A percentile compares a stretch with the other conserved stretches of the same genome.
These are phyloP conservation scores for Rostratula benghalensis DNA, from an alignment of 2,113 vertebrate genomes.

Conservation along the genomic window DNA sequence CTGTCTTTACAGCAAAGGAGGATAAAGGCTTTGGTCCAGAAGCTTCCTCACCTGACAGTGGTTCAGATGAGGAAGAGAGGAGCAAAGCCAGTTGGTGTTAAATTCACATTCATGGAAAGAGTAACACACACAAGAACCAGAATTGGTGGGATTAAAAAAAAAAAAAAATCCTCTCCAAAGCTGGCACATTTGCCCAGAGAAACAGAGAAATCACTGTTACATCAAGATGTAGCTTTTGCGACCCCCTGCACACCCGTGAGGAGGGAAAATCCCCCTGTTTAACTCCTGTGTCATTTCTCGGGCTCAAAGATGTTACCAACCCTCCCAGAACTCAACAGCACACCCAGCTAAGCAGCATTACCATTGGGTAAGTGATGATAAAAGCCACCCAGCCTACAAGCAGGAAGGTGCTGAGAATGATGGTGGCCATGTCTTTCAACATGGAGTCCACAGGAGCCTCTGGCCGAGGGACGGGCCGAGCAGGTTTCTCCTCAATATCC, in stretches of 20 bases:
- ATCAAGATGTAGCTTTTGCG: background rate
- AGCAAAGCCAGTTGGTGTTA: background rate
- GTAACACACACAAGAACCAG: background rate
- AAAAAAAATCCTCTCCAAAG: background rate
- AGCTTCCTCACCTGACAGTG: background rate
- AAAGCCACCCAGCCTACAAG: constrained; percentile 96
- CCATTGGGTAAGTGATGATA: constrained; percentile 96
- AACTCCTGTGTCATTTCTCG: background rate
- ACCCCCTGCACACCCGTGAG: background rate
- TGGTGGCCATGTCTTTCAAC: constrained; percentile 95
- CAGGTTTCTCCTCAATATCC: constrained; percentile 81
- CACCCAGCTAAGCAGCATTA: constrained; percentile 47
- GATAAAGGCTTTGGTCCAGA: background rate
- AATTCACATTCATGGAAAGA: background rate
- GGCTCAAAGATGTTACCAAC: background rate
- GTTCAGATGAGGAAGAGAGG: background rate
- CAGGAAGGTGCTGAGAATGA: constrained; percentile 95
- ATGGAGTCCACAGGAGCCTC: constrained; percentile 92
- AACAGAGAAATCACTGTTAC: background rate
- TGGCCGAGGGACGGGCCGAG: constrained; percentile 45
- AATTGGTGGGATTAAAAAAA: background rate
- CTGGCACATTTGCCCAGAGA: background rate
- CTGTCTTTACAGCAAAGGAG: background rate
- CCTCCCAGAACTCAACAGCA: background rate
- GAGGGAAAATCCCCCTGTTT: background rate